Evolutionary conservation across 2,113 vertebrate species (phyloP), one percentile per base, ranked within the genome.

Genomic region (Capreolus pygargus): DNA sequence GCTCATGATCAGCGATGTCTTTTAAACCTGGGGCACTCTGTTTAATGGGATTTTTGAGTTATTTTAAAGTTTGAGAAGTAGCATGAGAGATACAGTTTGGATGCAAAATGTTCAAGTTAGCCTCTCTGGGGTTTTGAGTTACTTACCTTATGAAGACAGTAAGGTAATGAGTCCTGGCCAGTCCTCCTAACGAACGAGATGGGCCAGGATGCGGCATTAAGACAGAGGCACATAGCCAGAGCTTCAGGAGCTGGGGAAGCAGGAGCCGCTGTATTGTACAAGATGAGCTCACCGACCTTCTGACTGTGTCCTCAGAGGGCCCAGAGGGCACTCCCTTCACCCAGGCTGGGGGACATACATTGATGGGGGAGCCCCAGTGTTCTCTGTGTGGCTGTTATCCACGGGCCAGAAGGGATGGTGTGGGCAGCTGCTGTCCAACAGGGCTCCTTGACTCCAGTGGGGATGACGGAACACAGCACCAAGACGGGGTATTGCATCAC

Each of bases 11-110:
- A 82, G 47, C 4, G 4, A 58, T 81, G 89, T 96, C 55, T 87
- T 12, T 39, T 45, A 87, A 96, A 92, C 39, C 21, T 7, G n/a
- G 21, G 47, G 25, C 30, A 57, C 25, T 96, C 89, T 70, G 61
- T 74, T 55, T 79, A 89, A 92, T n/a, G 55, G 45, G 28, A 33
- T 92, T 93, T 85, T 50, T 61, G 54, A 82, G 67, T 28, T 82
- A n/a, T 93, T 95, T 89, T 89, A 52, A 50, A 95, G 60, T 52
- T 74, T 81, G 52, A 92, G 67, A 95, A 89, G 78, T 2, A 95
- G 4, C 6, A 30, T 36, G 14, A 7, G 17, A 84, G 11, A 89
- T 92, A 28, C 23, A 25, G 58, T 91, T 95, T 84, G 28, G n/a
- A 64, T 30, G 19, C 27, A 55, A 36, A 79, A 67, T 61, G 28